Evolutionary conservation across 2,888 invertebrate genomes (phyloP).

Genomic region (Nomada ruficornis): DNA sequence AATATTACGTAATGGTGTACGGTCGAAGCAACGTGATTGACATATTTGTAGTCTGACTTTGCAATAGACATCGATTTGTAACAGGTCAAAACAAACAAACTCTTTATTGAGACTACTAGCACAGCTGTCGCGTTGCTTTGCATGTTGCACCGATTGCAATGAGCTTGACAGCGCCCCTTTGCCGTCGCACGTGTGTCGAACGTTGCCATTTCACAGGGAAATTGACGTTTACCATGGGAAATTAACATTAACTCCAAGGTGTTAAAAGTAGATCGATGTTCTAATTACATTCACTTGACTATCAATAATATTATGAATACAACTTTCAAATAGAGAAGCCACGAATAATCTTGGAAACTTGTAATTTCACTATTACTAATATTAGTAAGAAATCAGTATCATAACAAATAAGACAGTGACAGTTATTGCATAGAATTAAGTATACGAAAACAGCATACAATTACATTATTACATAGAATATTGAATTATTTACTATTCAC

Average conservation of each 20-base stretch:
- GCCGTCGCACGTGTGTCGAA: not conserved
- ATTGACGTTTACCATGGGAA: not conserved
- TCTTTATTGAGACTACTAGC: not conserved
- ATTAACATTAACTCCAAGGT: not conserved
- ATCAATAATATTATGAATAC: too few relatives aligned
- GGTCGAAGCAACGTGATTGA: not conserved
- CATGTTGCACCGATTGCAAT: not conserved
- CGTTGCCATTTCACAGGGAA: not conserved
- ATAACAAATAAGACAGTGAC: too few relatives aligned
- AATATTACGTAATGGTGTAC: not conserved
- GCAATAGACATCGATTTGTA: slow-evolving; percentile 8
- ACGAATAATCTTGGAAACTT: too few relatives aligned
- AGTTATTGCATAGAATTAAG: too few relatives aligned
- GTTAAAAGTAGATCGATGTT: not conserved
- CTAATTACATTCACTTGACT: not conserved
- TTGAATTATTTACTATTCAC: too few relatives aligned
- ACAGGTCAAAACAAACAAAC: slow-evolving; percentile 7
- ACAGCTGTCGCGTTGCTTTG: not conserved
- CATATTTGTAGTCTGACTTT: slow-evolving; percentile 5
- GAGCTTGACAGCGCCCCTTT: not conserved
- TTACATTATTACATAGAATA: too few relatives aligned
- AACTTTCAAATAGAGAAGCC: too few relatives aligned
- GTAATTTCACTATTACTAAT: too few relatives aligned
- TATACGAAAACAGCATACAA: too few relatives aligned
- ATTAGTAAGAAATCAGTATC: too few relatives aligned